Base-by-base conservation (phyloP, 2,888 invertebrate species). In the Acrocyrtus sp. region DNA sequence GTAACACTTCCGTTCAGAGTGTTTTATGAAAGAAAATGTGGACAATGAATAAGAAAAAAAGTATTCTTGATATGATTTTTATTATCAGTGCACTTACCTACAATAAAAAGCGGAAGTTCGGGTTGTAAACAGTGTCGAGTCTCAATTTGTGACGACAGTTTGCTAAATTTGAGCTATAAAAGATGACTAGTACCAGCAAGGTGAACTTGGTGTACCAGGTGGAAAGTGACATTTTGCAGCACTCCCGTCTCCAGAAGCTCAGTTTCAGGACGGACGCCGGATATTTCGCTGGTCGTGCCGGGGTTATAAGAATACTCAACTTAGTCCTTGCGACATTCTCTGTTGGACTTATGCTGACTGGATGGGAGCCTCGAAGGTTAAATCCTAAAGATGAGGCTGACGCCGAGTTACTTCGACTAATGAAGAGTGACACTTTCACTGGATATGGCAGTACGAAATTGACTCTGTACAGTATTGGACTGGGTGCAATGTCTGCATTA, bases 251-350 rank as follows among this genome's bases (percentile, higher is more conserved):
- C 2, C 47, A 47, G 3, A 66, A 57, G 12, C 43, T 66, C 5
- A 67, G 58, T 29, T 22, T 6, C 24, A 50, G 67, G 22, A 41
- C 3, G 24, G 67, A 67, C n/a, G 27, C 34, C 22, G 8, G 29
- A 8, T 67, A 67, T 21, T 67, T 67, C 27, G n/a, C 58, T 8
- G 67, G 67, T n/a, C 17, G 58, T 21, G 67, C 67, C 15, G 67
- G 67, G 5, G 24, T 58, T 1, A 17, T 67, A 6, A 48, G 67
- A 6, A 15, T 67, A 1, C 6, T 58, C 4, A 51, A 27, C 15
- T 10, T 67, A 41, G 19, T 67, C 26, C 15, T 62, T 4, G 6
- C 50, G 0, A 17, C 27, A 3, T 1, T 58, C 17, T 50, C 67
- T 2, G 51, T 67, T 4, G 4, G 5, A 12, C 27, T 67, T 12